Evolutionary conservation across 2,888 invertebrate species (phyloP), one percentile per base, ranked within the genome.

Genomic region (Protophormia terraenovae): DNA sequence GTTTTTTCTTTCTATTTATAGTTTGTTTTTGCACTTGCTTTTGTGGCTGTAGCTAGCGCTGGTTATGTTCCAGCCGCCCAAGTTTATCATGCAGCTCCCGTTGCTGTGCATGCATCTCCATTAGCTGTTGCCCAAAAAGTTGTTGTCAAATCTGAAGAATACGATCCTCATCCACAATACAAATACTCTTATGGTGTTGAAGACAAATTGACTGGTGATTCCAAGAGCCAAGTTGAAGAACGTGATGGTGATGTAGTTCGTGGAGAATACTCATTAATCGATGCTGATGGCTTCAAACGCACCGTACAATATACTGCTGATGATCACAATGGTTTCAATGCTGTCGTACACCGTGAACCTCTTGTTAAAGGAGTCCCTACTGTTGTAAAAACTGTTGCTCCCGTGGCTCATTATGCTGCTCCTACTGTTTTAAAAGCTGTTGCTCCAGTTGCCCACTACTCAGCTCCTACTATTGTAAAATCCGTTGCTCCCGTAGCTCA

Each of bases 161-260:
- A 91, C 86, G 92, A 92, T 83, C 89, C 90, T 73, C 90, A 91
- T 87, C 91, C 91, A 41, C 90, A 90, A 83, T 91, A 91, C 87
- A 89, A 88, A 69, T 92, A 88, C 87, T 89, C 88, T 14, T 92
- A 92, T 85, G 90, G 90, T 84, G 90, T 92, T 2, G 89, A 91
- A 69, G 92, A 92, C 71, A 55, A 87, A 27, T 58, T 90, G n/a
- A 90, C 92, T 24, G 92, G 92, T 10, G 92, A 92, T 79, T 89
- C 90, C 12, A 92, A 92, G 88, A 90, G 89, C 78, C 92, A 92
- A 87, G 87, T 90, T 29, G 92, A 92, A 87, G 88, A 89, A 55
- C 91, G 92, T 62, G 90, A 91, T 86, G 92, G 91, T 41, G 91
- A 92, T 84, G 88, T 90, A 19, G 92, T 92, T 5, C 89, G 88